Evolutionary conservation across 2,888 invertebrate genomes (phyloP).

Genomic region (Buathra laborator): DNA sequence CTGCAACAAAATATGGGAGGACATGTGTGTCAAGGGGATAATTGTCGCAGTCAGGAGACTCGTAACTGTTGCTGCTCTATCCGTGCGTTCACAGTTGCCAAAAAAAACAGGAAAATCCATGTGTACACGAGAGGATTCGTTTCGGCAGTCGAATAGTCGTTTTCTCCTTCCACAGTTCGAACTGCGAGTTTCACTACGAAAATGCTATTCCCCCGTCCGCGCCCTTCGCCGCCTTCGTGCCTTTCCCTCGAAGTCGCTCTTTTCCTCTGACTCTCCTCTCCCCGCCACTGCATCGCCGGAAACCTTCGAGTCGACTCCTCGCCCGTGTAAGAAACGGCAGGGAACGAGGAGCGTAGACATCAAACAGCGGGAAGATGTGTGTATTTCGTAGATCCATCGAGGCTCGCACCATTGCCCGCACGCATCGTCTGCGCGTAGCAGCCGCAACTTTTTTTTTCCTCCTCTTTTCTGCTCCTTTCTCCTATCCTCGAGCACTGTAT

Average conservation of each 20-base stretch:
- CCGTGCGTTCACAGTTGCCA: conserved; percentile 34
- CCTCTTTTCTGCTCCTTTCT: not conserved
- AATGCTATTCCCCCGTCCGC: conserved; percentile 34
- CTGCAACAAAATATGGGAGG: conserved; percentile 27
- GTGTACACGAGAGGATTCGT: conserved; percentile 59
- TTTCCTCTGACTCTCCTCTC: conserved; percentile 45
- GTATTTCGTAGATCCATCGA: conserved; percentile 44
- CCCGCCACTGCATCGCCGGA: conserved; percentile 23
- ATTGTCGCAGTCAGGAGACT: conserved; percentile 24
- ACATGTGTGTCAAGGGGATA: conserved; percentile 24
- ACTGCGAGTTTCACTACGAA: conserved; percentile 51
- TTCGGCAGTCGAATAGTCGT: conserved; percentile 52
- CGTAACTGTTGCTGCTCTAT: conserved; percentile 26
- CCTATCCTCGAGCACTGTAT: not conserved
- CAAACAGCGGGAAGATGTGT: conserved; percentile 12
- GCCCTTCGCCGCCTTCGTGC: conserved; percentile 27
- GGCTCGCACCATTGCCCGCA: conserved; percentile 16
- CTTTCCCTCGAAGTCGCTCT: conserved; percentile 40
- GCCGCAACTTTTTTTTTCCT: conserved; percentile 12
- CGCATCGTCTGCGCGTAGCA: conserved; percentile 1
- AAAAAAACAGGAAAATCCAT: conserved; percentile 47
- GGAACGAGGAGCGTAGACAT: conserved; percentile 14
- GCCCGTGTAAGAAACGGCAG: not conserved
- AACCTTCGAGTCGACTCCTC: not conserved
- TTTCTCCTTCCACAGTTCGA: conserved; percentile 55